Conservation (phyloP, 2,888 invertebrate species). For the Carcina quercana region DNA sequence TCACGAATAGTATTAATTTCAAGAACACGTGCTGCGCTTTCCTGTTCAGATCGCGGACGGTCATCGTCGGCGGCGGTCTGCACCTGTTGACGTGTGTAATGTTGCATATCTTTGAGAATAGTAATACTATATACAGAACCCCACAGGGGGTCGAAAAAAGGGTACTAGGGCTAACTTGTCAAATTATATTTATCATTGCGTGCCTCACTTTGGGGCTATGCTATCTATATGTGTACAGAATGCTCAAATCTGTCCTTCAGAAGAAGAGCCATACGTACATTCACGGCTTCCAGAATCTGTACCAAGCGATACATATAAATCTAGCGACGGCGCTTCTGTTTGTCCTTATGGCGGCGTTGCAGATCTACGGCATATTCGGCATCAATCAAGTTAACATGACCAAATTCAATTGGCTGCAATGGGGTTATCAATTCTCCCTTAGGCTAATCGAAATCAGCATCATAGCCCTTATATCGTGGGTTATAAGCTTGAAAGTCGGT, state of each 20-base stretch:
- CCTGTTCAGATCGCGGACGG: constrained; percentile 84
- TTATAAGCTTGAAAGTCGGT: constrained; percentile 82
- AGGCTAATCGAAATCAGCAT: constrained; percentile 91
- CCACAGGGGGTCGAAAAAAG: constrained; percentile 67
- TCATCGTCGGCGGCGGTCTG: constrained; percentile 84
- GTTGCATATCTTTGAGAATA: constrained; percentile 85
- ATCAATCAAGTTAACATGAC: constrained; percentile 73
- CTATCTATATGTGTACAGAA: constrained; percentile 89
- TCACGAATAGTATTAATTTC: constrained; percentile 85
- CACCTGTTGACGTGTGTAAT: constrained; percentile 88
- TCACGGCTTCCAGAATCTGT: constrained; percentile 86
- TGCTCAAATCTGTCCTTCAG: constrained; percentile 81
- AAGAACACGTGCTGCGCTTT: constrained; percentile 81
- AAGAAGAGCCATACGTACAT: constrained; percentile 87
- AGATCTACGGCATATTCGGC: constrained; percentile 82
- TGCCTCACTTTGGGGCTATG: constrained; percentile 88
- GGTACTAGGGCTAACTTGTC: constrained; percentile 84
- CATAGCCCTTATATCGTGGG: constrained; percentile 89
- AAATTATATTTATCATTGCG: constrained; percentile 89
- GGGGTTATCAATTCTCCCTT: constrained; percentile 92
- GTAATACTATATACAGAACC: constrained; percentile 61
- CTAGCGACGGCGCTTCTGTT: constrained; percentile 90
- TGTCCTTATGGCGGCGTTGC: constrained; percentile 86
- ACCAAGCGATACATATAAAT: constrained; percentile 92
- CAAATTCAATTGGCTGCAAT: constrained; percentile 90